phyloP scores from a whole-genome alignment of 2,113 vertebrate genomes.

The Phodopus roborovskii region DNA sequence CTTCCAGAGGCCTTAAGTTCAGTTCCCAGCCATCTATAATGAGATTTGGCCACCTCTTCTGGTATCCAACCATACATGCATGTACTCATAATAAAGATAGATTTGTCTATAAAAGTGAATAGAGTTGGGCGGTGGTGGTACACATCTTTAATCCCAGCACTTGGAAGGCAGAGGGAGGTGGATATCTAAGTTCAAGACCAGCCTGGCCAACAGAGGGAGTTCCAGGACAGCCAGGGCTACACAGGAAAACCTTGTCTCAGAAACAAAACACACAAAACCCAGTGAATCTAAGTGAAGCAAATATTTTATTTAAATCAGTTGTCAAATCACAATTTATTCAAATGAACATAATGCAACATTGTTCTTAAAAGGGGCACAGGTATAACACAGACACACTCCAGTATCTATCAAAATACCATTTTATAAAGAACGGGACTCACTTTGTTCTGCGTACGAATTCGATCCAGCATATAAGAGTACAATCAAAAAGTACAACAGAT shows the following conservation, averaged over 20 bases:
- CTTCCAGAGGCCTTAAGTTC: too few relatives aligned
- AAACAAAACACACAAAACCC: background rate
- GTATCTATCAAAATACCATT: slow-evolving; percentile 71
- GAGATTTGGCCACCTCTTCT: too few relatives aligned
- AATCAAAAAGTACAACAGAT: slow-evolving; percentile 40
- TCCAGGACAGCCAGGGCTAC: too few relatives aligned
- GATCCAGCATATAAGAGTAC: slow-evolving; percentile 20
- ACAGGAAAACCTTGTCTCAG: too few relatives aligned
- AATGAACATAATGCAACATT: slow-evolving; percentile 78
- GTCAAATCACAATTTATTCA: slow-evolving; percentile 82
- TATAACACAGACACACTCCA: slow-evolving; percentile 67
- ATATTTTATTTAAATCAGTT: slow-evolving; percentile 82
- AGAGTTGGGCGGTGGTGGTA: too few relatives aligned
- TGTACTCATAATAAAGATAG: too few relatives aligned
- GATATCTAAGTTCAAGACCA: too few relatives aligned
- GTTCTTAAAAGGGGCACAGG: slow-evolving; percentile 73
- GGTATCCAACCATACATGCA: too few relatives aligned
- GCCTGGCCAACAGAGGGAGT: too few relatives aligned
- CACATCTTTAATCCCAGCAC: too few relatives aligned
- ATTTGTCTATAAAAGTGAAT: background rate
- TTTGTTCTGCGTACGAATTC: slow-evolving; percentile 21
- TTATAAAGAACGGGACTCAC: slow-evolving; percentile 34
- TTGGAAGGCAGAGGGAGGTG: too few relatives aligned
- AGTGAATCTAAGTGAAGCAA: slow-evolving; percentile 80
- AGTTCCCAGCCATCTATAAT: too few relatives aligned